These are phyloP conservation scores for Nothocercus julius DNA, from an alignment of 2,113 vertebrate species.

Conservation along the genomic window DNA sequence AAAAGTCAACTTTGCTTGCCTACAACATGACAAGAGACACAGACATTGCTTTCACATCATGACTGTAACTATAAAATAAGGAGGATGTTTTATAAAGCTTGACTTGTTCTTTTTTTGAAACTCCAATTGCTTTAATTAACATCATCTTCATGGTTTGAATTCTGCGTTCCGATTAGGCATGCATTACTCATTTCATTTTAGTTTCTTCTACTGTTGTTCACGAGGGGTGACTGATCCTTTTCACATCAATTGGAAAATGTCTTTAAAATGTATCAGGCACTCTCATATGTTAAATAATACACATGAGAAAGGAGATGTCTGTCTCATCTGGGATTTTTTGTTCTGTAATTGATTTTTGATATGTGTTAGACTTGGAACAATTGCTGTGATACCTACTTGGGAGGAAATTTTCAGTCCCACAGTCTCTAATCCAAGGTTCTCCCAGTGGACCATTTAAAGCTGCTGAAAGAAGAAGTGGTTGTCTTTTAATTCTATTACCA, in stretches of 20 bases:
- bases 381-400: background rate
- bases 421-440: background rate
- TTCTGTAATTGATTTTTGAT: constrained; percentile 27
- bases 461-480: background rate
- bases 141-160: background rate
- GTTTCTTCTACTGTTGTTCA: background rate
- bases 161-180: background rate
- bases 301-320: background rate
- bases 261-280: background rate
- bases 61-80: background rate
- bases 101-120: background rate
- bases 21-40: background rate
- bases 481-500: background rate
- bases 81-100: background rate
- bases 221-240: background rate
- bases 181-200: background rate
- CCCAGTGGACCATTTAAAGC: background rate
- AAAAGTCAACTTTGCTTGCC: background rate
- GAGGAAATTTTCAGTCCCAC: background rate
- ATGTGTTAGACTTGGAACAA: background rate
- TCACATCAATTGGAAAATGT: background rate
- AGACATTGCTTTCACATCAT: background rate
- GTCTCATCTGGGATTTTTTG: background rate
- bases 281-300: background rate
- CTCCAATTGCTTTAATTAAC: background rate